These are phyloP conservation scores for Australoheros scitulus DNA, from an alignment of 2,113 vertebrate species.

Conservation along the genomic window DNA sequence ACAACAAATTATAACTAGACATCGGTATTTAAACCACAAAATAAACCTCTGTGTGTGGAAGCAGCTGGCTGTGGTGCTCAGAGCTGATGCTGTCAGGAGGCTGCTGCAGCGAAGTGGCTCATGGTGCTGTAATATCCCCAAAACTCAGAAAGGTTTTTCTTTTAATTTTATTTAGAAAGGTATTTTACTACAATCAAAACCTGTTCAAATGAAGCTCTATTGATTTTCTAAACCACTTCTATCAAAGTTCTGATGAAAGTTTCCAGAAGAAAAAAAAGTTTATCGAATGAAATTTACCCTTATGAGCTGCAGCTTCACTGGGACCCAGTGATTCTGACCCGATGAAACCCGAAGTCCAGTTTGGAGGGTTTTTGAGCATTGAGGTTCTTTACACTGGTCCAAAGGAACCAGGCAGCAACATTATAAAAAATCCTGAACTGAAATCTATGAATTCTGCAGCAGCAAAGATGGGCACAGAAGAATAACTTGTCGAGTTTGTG, in stretches of 20 bases:
- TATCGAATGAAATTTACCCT: neutral
- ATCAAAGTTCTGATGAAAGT: fast-evolving
- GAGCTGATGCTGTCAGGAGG: too few relatives aligned
- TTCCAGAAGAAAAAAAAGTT: neutral
- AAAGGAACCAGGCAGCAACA: fast-evolving
- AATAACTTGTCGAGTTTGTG: neutral
- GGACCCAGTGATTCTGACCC: neutral
- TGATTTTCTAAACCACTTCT: neutral
- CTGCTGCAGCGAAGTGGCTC: too few relatives aligned
- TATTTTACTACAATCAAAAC: too few relatives aligned
- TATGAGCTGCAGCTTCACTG: neutral
- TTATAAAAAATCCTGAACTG: neutral
- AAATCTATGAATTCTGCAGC: neutral
- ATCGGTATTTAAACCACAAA: too few relatives aligned
- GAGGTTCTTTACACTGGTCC: neutral
- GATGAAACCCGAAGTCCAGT: neutral
- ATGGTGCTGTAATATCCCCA: too few relatives aligned
- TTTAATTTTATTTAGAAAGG: too few relatives aligned
- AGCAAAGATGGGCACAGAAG: fast-evolving
- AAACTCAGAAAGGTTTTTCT: too few relatives aligned
- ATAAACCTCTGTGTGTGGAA: too few relatives aligned
- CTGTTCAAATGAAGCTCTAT: neutral
- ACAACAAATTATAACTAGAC: too few relatives aligned
- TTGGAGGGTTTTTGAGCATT: neutral
- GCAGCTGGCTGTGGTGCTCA: too few relatives aligned